Percentiles rank a stretch among this genome's conserved stretches.
These are phyloP conservation scores for Heteromyza rotundicornis DNA, from an alignment of 2,888 invertebrate species.

Conservation along the genomic window DNA sequence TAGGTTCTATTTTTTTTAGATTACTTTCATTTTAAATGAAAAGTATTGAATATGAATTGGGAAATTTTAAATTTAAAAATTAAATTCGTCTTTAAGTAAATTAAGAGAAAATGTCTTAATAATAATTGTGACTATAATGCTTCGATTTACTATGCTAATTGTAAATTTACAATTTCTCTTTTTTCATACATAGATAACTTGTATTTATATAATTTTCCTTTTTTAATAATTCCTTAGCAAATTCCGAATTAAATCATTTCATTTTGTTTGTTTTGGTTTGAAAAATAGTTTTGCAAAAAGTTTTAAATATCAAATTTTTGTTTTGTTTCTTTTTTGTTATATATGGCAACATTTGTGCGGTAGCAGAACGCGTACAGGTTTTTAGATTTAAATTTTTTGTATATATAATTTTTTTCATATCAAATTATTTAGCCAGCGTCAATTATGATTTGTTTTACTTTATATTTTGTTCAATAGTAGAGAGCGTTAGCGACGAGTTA, in stretches of 20 bases:
- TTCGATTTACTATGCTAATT: not conserved
- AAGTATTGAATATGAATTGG: too few relatives aligned
- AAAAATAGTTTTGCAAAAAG: constrained; percentile 1
- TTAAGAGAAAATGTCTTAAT: not conserved
- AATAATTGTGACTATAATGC: constrained; percentile 1
- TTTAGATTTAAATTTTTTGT: not conserved
- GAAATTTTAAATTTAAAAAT: not conserved
- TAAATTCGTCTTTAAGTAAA: not conserved
- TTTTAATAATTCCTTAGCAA: not conserved
- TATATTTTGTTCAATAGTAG: too few relatives aligned
- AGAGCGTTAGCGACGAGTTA: too few relatives aligned
- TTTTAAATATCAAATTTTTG: not conserved
- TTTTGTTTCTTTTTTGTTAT: too few relatives aligned
- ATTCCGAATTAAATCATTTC: not conserved
- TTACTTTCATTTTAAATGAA: too few relatives aligned
- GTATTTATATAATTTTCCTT: not conserved
- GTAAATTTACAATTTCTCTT: constrained; percentile 4
- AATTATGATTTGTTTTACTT: not conserved
- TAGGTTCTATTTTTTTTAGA: too few relatives aligned
- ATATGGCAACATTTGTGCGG: constrained; percentile 4
- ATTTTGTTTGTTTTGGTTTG: not conserved
- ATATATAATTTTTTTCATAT: not conserved
- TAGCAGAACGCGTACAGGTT: not conserved
- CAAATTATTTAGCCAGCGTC: not conserved
- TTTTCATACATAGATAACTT: too few relatives aligned